A percentile compares a stretch with the other conserved stretches of the same genome.
phyloP scores from a whole-genome alignment of 2,888 invertebrate species.

The Metellina segmentata region DNA sequence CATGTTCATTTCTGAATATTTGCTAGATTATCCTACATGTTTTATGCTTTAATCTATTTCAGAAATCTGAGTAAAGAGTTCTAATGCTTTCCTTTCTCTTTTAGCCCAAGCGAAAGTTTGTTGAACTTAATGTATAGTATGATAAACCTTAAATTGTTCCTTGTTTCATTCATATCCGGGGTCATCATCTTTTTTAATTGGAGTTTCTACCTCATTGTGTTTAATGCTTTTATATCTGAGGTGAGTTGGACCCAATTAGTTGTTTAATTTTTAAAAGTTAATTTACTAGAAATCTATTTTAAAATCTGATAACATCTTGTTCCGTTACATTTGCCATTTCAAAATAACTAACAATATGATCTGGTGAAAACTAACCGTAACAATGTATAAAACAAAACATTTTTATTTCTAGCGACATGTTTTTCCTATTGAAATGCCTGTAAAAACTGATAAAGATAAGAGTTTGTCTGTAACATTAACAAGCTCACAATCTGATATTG shows the following conservation, averaged over 20 bases:
- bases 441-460: constrained; percentile 44
- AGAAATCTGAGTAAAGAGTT: too few relatives aligned
- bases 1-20: not conserved
- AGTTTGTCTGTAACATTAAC: constrained; percentile 28
- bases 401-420: constrained; percentile 38
- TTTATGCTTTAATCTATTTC: not conserved
- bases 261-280: not conserved
- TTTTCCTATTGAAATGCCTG: constrained; percentile 60
- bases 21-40: not conserved
- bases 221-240: constrained; percentile 53
- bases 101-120: constrained; percentile 52
- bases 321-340: not conserved
- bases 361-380: not conserved
- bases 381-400: not conserved
- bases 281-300: not conserved
- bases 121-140: constrained; percentile 43
- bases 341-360: not conserved
- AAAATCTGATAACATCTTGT: not conserved
- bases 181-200: constrained; percentile 49
- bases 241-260: constrained; percentile 29
- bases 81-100: constrained; percentile 3
- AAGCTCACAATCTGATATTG: constrained; percentile 33
- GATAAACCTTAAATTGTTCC: constrained; percentile 46
- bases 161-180: constrained; percentile 37
- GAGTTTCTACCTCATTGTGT: constrained; percentile 52